These are phyloP conservation scores for Malaclemys terrapin DNA, from an alignment of 2,113 vertebrate species.

Conservation along the genomic window DNA sequence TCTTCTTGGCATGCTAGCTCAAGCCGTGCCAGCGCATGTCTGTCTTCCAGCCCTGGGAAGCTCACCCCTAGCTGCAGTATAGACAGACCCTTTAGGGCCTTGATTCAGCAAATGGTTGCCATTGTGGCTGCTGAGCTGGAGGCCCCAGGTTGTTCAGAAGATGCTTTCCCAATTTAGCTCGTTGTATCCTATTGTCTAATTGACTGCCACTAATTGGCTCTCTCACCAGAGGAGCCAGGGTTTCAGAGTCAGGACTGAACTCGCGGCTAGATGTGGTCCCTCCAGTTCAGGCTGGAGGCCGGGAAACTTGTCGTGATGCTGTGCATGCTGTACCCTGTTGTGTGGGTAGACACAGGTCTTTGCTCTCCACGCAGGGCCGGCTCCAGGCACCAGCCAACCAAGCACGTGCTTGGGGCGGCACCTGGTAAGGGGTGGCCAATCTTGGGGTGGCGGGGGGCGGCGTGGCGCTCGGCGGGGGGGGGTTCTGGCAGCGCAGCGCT, in stretches of 20 bases:
- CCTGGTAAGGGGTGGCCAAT: too few relatives aligned
- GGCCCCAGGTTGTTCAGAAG: not conserved
- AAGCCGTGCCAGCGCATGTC: too few relatives aligned
- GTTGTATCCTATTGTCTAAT: not conserved
- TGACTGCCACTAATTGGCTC: too few relatives aligned
- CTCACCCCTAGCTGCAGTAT: too few relatives aligned
- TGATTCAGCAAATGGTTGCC: not conserved
- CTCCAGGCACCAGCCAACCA: too few relatives aligned
- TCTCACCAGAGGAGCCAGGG: not conserved
- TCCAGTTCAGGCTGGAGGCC: not conserved
- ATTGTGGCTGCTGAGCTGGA: accelerated
- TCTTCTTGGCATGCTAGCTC: too few relatives aligned
- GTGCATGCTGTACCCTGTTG: not conserved
- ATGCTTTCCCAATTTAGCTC: not conserved
- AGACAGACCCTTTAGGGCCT: not conserved
- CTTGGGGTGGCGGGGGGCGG: too few relatives aligned
- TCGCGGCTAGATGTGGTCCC: accelerated
- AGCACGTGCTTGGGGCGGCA: too few relatives aligned
- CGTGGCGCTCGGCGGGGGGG: too few relatives aligned
- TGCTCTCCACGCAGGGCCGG: accelerated
- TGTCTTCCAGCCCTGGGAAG: too few relatives aligned
- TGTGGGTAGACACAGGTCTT: not conserved
- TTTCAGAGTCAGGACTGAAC: not conserved
- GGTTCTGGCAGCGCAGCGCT: too few relatives aligned
- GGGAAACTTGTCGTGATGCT: accelerated